A percentile compares a stretch with the other conserved stretches of the same genome.
Conservation (phyloP, 2,797 vertebrate genomes). For the Megalops cyprinoides region DNA sequence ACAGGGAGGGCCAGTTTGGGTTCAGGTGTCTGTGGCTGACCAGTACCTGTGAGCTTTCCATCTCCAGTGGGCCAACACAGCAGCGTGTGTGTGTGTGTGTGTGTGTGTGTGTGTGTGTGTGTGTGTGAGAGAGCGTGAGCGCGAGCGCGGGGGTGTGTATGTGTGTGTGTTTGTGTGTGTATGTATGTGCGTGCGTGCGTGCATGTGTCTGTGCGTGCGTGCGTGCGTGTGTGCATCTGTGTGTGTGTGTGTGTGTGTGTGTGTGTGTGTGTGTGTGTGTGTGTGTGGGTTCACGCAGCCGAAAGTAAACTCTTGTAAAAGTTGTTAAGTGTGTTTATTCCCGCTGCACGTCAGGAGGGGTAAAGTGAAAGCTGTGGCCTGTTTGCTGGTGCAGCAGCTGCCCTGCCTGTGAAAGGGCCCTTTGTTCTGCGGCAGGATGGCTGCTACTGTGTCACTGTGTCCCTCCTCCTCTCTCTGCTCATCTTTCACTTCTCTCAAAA, state of each 20-base stretch:
- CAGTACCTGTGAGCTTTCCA: no score
- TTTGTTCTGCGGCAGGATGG: neutral
- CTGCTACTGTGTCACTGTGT: neutral
- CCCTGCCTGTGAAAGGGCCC: neutral
- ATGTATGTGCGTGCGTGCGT: slow-evolving; percentile 64
- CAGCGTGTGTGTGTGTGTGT: slow-evolving; percentile 31
- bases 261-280: neutral
- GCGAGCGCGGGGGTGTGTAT: slow-evolving; percentile 41
- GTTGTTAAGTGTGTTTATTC: no score
- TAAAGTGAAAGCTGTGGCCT: neutral
- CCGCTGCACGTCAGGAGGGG: no score
- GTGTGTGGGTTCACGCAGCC: neutral
- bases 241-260: slow-evolving; percentile 33
- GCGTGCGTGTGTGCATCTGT: slow-evolving; percentile 28
- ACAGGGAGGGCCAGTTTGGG: no score
- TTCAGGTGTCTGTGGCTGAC: no score
- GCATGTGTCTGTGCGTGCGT: slow-evolving; percentile 48
- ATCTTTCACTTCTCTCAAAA: neutral
- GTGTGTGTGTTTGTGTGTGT: neutral
- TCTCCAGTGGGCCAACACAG: slow-evolving; percentile 53
- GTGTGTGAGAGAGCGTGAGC: slow-evolving; percentile 48
- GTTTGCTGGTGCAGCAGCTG: neutral
- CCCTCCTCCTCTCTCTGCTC: neutral
- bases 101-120: slow-evolving; percentile 43
- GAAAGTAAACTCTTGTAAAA: no score